phyloP scores from a whole-genome alignment of 2,113 vertebrate genomes.

The Salminus brasiliensis region DNA sequence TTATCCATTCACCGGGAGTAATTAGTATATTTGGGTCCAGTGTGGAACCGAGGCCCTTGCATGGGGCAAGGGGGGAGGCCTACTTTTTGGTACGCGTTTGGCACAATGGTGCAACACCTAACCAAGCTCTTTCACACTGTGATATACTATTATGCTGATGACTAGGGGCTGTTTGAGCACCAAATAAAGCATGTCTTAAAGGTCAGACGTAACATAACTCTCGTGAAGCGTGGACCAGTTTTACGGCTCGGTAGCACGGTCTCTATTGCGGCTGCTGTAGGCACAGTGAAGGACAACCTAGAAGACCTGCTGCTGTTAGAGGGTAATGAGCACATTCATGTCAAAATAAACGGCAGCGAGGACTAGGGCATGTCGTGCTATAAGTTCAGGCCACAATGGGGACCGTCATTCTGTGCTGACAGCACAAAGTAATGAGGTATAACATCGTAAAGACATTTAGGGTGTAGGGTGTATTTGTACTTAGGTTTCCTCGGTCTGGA shows the following conservation, averaged over 20 bases:
- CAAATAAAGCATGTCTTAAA: neutral
- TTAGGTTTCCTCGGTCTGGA: too few relatives aligned
- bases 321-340: conserved; percentile 37
- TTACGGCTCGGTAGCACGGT: neutral
- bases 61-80: neutral
- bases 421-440: conserved; percentile 14
- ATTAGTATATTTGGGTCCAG: conserved; percentile 55
- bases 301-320: conserved; percentile 19
- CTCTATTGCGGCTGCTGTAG: neutral
- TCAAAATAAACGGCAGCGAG: conserved; percentile 30
- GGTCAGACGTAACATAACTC: neutral
- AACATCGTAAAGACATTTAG: neutral
- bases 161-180: neutral
- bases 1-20: conserved; percentile 62
- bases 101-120: neutral
- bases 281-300: neutral
- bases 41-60: conserved; percentile 1
- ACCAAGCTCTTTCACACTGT: neutral
- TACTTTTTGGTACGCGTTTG: neutral
- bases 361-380: neutral
- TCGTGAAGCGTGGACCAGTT: neutral
- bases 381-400: neutral
- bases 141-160: neutral
- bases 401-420: conserved; percentile 18
- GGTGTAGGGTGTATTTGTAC: too few relatives aligned